phyloP scores from a whole-genome alignment of 2,888 invertebrate species.

The Ochropleura plecta region DNA sequence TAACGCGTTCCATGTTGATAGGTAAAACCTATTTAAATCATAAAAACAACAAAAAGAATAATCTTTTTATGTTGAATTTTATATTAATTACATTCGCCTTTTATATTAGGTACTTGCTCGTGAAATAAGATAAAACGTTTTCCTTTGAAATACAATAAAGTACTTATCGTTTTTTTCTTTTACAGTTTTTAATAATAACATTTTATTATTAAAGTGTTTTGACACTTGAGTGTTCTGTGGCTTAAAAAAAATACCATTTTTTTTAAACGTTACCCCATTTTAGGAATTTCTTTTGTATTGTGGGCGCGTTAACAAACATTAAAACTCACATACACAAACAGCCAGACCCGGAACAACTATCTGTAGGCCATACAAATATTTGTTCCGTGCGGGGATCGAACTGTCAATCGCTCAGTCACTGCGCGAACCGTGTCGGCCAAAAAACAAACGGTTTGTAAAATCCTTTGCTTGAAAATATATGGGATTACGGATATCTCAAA shows the following conservation, averaged over 20 bases:
- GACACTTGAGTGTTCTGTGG: neutral
- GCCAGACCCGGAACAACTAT: too few species aligned
- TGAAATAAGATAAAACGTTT: neutral
- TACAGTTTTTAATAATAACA: neutral
- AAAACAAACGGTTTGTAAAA: neutral
- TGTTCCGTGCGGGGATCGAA: too few species aligned
- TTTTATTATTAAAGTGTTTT: constrained; percentile 6
- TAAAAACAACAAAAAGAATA: too few species aligned
- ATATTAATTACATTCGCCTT: neutral
- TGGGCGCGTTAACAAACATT: too few species aligned
- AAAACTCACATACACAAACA: too few species aligned
- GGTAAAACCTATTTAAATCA: too few species aligned
- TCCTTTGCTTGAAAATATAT: constrained; percentile 5
- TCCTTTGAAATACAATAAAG: neutral
- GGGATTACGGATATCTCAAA: neutral
- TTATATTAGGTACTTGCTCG: neutral
- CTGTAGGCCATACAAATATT: too few species aligned
- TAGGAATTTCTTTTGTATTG: too few species aligned
- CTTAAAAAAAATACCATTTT: too few species aligned
- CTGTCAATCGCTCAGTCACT: too few species aligned
- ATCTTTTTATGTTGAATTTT: neutral
- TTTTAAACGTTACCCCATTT: too few species aligned
- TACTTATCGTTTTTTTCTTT: neutral
- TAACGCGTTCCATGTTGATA: too few species aligned
- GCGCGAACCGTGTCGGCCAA: neutral